Percentiles rank a stretch among this genome's conserved stretches.
phyloP scores from a whole-genome alignment of 2,797 vertebrate species.

The Gadopsis marmoratus region DNA sequence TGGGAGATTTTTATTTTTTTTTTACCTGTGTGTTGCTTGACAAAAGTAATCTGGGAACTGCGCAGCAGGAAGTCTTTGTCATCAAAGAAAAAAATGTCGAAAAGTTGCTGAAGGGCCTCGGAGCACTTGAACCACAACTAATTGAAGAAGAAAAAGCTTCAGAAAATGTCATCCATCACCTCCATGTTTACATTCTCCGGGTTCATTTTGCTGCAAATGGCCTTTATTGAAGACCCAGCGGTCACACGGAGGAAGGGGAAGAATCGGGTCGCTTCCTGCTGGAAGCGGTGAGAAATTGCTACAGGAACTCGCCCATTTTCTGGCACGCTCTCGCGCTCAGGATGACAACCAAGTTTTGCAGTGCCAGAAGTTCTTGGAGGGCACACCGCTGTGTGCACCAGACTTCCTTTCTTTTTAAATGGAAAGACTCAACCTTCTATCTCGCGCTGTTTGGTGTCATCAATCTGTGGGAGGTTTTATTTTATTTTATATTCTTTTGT shows the following conservation, averaged over 20 bases:
- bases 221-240: conserved; percentile 37
- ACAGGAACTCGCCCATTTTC: conserved; percentile 29
- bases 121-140: conserved; percentile 65
- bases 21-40: conserved; percentile 21
- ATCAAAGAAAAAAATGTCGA: conserved; percentile 31
- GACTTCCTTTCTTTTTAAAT: conserved; percentile 52
- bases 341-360: conserved; percentile 28
- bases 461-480: conserved; percentile 24
- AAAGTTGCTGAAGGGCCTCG: conserved; percentile 11
- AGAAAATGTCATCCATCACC: conserved; percentile 68
- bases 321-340: conserved; percentile 22
- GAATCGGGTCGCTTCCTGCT: conserved; percentile 36
- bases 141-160: conserved; percentile 61
- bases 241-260: conserved; percentile 35
- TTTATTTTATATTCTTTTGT: conserved; percentile 18
- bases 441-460: conserved; percentile 36
- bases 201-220: conserved; percentile 50
- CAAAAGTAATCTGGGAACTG: conserved; percentile 30
- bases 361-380: conserved; percentile 40
- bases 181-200: conserved; percentile 57
- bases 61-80: conserved; percentile 50
- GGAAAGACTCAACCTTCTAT: conserved; percentile 55
- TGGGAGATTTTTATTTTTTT: background rate
- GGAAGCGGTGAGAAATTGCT: conserved; percentile 46
- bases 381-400: conserved; percentile 15